These are phyloP conservation scores for Micropoecilia bifurca DNA, from an alignment of 2,797 vertebrate species.

Conservation along the genomic window DNA sequence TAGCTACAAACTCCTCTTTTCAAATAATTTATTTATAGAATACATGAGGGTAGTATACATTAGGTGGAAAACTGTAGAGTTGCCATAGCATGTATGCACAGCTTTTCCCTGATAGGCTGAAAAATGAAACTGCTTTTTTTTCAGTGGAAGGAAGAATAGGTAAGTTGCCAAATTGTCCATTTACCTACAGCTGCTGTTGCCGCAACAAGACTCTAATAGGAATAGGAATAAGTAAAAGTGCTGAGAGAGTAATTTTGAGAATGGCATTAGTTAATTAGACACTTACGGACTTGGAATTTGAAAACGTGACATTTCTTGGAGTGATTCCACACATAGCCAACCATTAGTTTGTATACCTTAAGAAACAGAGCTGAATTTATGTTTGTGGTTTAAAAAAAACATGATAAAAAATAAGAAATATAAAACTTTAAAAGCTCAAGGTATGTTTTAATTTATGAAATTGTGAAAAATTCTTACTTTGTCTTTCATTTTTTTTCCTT, in stretches of 20 bases:
- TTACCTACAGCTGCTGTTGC: constrained; percentile 47
- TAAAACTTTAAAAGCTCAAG: constrained; percentile 2
- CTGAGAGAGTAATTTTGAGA: constrained; percentile 57
- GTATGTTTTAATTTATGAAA: constrained; percentile 22
- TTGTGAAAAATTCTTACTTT: constrained; percentile 67
- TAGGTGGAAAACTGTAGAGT: constrained; percentile 39
- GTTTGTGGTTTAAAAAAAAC: not conserved
- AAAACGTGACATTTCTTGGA: constrained; percentile 35
- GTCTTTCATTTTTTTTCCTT: constrained; percentile 67
- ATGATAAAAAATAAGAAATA: not conserved
- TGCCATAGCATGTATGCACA: constrained; percentile 15
- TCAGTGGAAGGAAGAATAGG: constrained; percentile 36
- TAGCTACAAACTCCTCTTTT: constrained; percentile 41
- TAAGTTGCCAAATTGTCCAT: constrained; percentile 56
- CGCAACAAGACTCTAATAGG: constrained; percentile 46
- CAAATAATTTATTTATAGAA: constrained; percentile 37
- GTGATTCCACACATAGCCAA: constrained; percentile 20
- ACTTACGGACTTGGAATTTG: constrained; percentile 36
- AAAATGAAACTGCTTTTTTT: constrained; percentile 31
- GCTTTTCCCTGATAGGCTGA: constrained; percentile 41
- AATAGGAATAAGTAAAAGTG: constrained; percentile 53
- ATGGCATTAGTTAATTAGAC: constrained; percentile 58
- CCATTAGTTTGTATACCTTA: constrained; percentile 24
- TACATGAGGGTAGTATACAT: constrained; percentile 41
- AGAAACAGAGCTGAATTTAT: not conserved